Evolutionary conservation across 2,797 vertebrate species (phyloP).

Genomic region (Fratercula arctica): DNA sequence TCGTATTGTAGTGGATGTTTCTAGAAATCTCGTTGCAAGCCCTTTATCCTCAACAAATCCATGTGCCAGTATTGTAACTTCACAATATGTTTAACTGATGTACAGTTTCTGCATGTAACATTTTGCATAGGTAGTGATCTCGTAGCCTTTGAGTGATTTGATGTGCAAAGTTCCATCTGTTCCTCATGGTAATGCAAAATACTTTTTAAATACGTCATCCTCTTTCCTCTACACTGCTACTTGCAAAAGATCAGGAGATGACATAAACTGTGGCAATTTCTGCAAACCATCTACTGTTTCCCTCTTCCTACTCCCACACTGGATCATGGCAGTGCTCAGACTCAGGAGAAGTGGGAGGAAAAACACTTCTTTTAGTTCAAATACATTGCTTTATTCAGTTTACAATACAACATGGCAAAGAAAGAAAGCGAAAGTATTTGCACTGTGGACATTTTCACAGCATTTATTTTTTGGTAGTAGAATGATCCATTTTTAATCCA

Average conservation of each 20-base stretch:
- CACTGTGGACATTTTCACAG: background rate
- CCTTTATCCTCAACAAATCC: background rate
- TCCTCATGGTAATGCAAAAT: background rate
- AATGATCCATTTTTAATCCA: background rate
- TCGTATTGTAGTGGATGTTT: background rate
- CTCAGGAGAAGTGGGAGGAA: background rate
- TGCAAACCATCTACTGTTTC: background rate
- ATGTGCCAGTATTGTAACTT: background rate
- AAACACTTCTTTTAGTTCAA: slow-evolving; percentile 2
- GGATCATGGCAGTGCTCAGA: background rate
- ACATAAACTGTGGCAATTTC: background rate
- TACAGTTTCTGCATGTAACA: background rate
- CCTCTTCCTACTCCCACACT: background rate
- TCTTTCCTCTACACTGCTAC: background rate
- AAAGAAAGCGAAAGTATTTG: background rate
- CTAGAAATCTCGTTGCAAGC: background rate
- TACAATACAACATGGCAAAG: background rate
- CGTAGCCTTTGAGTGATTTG: background rate
- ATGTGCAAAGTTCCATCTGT: background rate
- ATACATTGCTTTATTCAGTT: background rate
- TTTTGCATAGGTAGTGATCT: background rate
- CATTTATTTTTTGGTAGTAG: background rate
- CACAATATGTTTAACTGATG: background rate
- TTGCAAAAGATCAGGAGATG: background rate
- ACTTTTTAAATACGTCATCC: background rate